phyloP scores from a whole-genome alignment of 2,888 invertebrate species.

The Orthosia cruda region DNA sequence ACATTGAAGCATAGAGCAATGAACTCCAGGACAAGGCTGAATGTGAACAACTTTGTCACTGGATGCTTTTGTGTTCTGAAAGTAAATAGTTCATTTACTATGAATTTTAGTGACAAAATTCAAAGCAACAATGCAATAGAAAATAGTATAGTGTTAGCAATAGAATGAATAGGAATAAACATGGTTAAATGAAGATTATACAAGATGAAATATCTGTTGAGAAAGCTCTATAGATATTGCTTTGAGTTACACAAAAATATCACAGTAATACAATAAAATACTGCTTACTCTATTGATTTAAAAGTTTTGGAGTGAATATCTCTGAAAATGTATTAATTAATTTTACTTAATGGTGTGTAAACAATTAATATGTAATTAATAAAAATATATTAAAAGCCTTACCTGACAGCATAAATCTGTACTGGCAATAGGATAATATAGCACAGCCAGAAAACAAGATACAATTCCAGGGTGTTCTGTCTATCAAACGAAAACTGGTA shows the following conservation, averaged over 20 bases:
- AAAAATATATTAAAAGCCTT: conserved; percentile 56
- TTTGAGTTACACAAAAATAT: conserved; percentile 40
- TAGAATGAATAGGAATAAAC: conserved; percentile 19
- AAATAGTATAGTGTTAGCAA: conserved; percentile 38
- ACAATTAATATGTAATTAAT: conserved; percentile 3
- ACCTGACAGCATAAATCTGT: conserved; percentile 97
- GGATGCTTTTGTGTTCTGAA: conserved; percentile 96
- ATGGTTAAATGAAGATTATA: conserved; percentile 27
- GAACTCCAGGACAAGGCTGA: conserved; percentile 96
- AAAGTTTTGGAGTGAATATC: conserved; percentile 54
- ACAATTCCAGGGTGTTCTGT: conserved; percentile 98
- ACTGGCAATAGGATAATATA: conserved; percentile 97
- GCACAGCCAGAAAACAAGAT: conserved; percentile 96
- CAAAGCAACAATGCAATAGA: conserved; percentile 34
- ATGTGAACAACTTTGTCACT: conserved; percentile 97
- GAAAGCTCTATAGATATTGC: conserved; percentile 43
- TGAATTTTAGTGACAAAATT: conserved; percentile 1
- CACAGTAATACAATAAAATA: conserved; percentile 48
- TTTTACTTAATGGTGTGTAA: conserved; percentile 33
- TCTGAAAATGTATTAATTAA: conserved; percentile 56
- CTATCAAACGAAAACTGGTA: conserved; percentile 99
- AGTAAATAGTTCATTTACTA: conserved; percentile 34
- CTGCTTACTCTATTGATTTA: conserved; percentile 59
- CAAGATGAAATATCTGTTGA: conserved; percentile 29
- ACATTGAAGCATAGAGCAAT: conserved; percentile 97